Evolutionary conservation across 2,888 invertebrate genomes (phyloP), one percentile per base, ranked within the genome.

Genomic region (Mystacides longicornis): DNA sequence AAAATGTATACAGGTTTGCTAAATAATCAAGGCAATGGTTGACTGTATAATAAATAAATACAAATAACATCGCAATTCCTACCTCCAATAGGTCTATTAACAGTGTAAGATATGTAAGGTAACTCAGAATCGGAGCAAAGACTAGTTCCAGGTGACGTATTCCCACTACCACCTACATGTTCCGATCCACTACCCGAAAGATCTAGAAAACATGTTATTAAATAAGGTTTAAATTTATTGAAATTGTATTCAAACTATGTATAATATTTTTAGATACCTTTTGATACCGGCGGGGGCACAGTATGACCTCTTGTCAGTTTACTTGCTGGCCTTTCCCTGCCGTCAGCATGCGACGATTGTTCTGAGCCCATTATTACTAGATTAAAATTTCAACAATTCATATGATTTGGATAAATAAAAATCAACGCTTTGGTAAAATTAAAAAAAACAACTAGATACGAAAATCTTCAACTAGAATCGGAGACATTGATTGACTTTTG

Each of bases 71-170:
- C 5, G 5, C 14, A 37, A 37, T 4, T 45, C 20, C 64, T 67
- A 85, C 87, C 88, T 65, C 92, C 92, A 52, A 93, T 93, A 9
- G 93, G 92, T 55, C 91, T 77, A 67, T 90, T 92, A 0, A 89
- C 88, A 0, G 93, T 93, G 64, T 94, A 93, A 0, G 93, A 93
- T 64, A 93, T 90, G 69, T 93, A 93, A 0, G 93, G 93, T 52
- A 93, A 73, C 68, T 93, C 93, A 0, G 90, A 87, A 68, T 92
- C 91, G 0, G 90, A 90, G 67, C 93, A 93, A 9, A 93, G 85
- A 64, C 92, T 93, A 0, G 91, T 86, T 0, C 92, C 90, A 0
- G 93, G 93, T 0, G 92, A 92, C 3, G 85, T 85, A 61, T 85
- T 86, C 2, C 87, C 83, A 2, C 85, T 86, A 19, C 52, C 52